Conservation (phyloP, 2,113 vertebrate species). For the Mastomys natalensis region DNA sequence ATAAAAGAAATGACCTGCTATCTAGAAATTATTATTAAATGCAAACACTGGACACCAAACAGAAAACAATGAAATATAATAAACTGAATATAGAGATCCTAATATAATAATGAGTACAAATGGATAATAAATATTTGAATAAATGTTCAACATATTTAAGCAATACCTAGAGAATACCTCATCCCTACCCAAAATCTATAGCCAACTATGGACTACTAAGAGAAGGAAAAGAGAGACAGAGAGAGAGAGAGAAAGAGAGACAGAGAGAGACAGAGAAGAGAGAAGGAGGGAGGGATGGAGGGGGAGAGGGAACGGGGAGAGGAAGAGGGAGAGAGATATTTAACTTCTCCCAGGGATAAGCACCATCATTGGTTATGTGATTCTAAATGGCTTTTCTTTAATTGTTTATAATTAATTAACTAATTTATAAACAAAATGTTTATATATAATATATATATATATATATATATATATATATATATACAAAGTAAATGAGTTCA, state of each 20-base stretch:
- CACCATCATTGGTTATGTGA: background rate
- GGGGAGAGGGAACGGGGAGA: too few relatives aligned
- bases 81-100: background rate
- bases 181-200: background rate
- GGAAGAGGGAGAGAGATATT: background rate
- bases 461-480: too few relatives aligned
- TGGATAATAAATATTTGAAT: background rate
- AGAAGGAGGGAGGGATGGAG: too few relatives aligned
- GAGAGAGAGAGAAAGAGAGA: too few relatives aligned
- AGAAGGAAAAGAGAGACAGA: background rate
- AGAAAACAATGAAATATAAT: background rate
- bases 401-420: background rate
- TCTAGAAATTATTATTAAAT: background rate
- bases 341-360: background rate
- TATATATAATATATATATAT: too few relatives aligned
- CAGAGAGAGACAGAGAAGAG: too few relatives aligned
- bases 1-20: background rate
- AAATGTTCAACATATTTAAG: background rate
- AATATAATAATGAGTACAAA: background rate
- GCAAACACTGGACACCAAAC: background rate
- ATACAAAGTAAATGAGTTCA: background rate
- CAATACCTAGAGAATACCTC: background rate
- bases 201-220: background rate
- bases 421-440: background rate
- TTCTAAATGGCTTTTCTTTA: background rate